Evolutionary conservation across 1,140 invertebrate species (phyloP).

Genomic region (Anthonomus grandis): DNA sequence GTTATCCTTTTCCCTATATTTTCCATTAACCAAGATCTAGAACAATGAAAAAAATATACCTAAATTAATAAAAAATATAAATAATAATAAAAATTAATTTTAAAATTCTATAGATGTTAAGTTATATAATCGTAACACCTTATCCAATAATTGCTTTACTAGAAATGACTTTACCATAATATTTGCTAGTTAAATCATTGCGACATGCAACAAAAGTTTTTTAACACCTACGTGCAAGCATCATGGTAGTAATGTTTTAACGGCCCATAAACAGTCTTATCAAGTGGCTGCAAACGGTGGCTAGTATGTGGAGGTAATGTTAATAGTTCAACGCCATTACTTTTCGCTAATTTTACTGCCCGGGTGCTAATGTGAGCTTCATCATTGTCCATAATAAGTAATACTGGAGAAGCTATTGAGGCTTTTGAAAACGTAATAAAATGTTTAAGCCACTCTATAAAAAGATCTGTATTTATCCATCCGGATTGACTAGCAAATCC

Average conservation of each 20-base stretch:
- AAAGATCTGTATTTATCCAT: conserved; percentile 50
- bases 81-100: too few species aligned
- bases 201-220: too few species aligned
- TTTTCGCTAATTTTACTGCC: conserved; percentile 19
- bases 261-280: conserved; percentile 47
- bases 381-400: conserved; percentile 8
- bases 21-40: too few species aligned
- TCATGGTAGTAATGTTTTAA: conserved; percentile 3
- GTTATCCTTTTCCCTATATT: too few species aligned
- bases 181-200: too few species aligned
- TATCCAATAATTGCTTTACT: too few species aligned
- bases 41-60: too few species aligned
- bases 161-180: too few species aligned
- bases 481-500: conserved; percentile 44
- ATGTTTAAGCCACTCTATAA: conserved; percentile 49
- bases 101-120: too few species aligned
- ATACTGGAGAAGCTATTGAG: conserved; percentile 5
- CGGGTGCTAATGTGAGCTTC: conserved; percentile 2
- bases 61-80: too few species aligned
- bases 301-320: conserved; percentile 42
- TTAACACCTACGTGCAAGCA: background rate
- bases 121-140: too few species aligned
- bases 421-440: conserved; percentile 44
- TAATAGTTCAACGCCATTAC: conserved; percentile 39
- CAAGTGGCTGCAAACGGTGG: conserved; percentile 49